Evolutionary conservation across 2,797 vertebrate genomes (phyloP).

Genomic region (Pantherophis alleghaniensis): DNA sequence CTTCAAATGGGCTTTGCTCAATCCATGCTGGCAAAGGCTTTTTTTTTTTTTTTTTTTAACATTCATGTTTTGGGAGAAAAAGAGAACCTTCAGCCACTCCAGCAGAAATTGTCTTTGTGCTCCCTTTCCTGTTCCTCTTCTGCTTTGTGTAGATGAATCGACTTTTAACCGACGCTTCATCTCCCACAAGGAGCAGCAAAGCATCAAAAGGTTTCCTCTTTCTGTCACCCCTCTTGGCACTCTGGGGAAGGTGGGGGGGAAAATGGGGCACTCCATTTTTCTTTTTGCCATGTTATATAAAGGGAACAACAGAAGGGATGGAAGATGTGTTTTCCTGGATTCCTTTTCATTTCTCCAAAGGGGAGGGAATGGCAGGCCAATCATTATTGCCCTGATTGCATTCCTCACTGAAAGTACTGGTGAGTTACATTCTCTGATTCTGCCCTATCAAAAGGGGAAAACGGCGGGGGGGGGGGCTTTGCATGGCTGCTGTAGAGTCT

Average conservation of each 20-base stretch:
- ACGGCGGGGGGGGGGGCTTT: conserved; percentile 27
- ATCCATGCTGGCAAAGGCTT: not conserved
- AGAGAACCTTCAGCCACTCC: not conserved
- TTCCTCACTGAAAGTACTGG: conserved; percentile 51
- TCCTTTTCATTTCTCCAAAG: conserved; percentile 36
- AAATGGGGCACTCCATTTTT: not conserved
- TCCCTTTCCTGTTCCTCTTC: not conserved
- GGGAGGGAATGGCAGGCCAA: conserved; percentile 45
- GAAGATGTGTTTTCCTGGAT: conserved; percentile 1
- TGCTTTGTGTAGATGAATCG: not conserved
- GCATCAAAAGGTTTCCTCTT: not conserved
- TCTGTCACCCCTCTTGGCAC: not conserved
- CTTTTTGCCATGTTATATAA: conserved; percentile 22
- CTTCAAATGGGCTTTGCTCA: not conserved
- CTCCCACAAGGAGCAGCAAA: conserved; percentile 36
- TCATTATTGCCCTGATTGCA: conserved; percentile 46
- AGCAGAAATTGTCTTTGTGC: not conserved
- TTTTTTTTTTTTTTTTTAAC: not conserved
- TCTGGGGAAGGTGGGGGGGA: not conserved
- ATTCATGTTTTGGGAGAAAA: conserved; percentile 27
- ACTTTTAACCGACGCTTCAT: not conserved
- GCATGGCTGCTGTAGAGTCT: conserved; percentile 45
- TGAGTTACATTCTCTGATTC: conserved; percentile 59
- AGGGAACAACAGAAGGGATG: conserved; percentile 1
- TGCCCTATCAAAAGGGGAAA: conserved; percentile 31